Evolutionary conservation across 2,888 invertebrate species (phyloP).

Genomic region (Cristatella mucedo): DNA sequence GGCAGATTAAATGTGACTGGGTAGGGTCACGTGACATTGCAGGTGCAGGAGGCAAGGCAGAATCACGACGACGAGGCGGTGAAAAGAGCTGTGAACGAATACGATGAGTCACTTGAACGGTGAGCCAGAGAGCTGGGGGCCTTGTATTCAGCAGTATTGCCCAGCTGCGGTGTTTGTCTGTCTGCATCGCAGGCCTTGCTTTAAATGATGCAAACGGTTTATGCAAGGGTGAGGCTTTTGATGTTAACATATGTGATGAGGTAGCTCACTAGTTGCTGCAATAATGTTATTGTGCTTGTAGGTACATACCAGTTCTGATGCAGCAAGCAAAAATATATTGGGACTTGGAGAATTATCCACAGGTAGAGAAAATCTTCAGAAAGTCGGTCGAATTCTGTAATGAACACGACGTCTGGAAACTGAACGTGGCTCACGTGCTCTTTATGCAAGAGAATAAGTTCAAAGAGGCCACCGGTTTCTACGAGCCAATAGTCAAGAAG

Average conservation of each 20-base stretch:
- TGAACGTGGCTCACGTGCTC: slow-evolving; percentile 93
- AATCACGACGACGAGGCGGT: slow-evolving; percentile 74
- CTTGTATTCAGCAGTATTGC: not conserved
- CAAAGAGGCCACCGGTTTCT: slow-evolving; percentile 91
- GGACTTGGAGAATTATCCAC: slow-evolving; percentile 84
- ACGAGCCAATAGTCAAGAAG: slow-evolving; percentile 90
- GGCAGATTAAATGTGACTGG: not conserved
- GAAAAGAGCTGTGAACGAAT: slow-evolving; percentile 73
- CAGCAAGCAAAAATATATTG: slow-evolving; percentile 96
- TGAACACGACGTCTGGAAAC: slow-evolving; percentile 86
- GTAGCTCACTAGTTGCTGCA: too few species aligned
- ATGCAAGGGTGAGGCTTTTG: too few species aligned
- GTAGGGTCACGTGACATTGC: not conserved
- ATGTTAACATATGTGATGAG: too few species aligned
- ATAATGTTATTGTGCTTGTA: too few species aligned
- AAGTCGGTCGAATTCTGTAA: slow-evolving; percentile 95
- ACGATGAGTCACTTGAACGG: slow-evolving; percentile 68
- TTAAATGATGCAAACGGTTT: not conserved
- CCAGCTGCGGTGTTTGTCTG: not conserved
- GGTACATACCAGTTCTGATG: slow-evolving; percentile 95
- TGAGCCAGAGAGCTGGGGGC: slow-evolving; percentile 15
- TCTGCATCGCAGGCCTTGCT: not conserved
- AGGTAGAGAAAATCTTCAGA: slow-evolving; percentile 88
- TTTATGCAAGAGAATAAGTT: slow-evolving; percentile 99
- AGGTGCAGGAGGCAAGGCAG: slow-evolving; percentile 68